These are phyloP conservation scores for Tethea ocularis DNA, from an alignment of 2,888 invertebrate species.

Conservation along the genomic window DNA sequence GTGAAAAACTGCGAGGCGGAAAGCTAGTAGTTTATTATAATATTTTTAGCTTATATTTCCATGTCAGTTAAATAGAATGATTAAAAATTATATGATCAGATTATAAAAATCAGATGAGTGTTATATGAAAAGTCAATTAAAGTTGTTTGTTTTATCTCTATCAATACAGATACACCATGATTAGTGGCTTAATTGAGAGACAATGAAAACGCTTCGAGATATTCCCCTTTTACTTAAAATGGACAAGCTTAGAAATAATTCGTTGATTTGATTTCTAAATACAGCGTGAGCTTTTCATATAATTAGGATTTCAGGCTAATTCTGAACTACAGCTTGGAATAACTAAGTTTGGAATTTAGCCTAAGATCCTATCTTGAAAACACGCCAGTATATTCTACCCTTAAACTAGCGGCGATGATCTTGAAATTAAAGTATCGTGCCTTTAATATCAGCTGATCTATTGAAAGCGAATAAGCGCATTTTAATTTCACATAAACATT, in stretches of 20 bases:
- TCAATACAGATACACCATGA: too few relatives aligned
- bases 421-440: not conserved
- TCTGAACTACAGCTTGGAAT: not conserved
- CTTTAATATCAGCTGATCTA: not conserved
- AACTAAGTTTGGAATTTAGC: not conserved
- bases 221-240: too few relatives aligned
- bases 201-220: too few relatives aligned
- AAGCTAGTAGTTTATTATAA: too few relatives aligned
- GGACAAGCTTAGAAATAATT: not conserved
- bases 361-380: not conserved
- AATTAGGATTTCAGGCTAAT: not conserved
- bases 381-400: not conserved
- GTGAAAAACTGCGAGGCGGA: too few relatives aligned
- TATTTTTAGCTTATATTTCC: too few relatives aligned
- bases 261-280: not conserved
- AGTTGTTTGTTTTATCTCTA: too few relatives aligned
- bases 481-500: not conserved
- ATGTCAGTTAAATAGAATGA: too few relatives aligned
- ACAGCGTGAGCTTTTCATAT: not conserved
- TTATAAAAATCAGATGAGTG: too few relatives aligned
- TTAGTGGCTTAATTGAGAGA: too few relatives aligned
- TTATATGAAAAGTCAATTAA: too few relatives aligned
- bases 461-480: not conserved
- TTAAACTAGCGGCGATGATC: not conserved
- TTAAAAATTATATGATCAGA: too few relatives aligned